Conservation (phyloP, 1,140 invertebrate genomes). For the Orussus abietinus region DNA sequence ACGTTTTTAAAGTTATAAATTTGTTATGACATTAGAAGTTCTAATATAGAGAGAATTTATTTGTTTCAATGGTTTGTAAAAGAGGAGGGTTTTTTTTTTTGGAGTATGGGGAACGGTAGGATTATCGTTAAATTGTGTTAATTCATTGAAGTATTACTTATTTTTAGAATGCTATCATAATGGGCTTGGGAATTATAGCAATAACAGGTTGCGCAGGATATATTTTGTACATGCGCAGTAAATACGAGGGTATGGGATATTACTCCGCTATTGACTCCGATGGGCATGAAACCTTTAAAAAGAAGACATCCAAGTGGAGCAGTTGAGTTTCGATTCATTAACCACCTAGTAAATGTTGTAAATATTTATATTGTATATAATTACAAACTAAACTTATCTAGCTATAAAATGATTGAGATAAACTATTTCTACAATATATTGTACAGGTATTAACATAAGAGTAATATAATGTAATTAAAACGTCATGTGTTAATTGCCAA, state of each 20-base stretch:
- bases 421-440: not conserved
- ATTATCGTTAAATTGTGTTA: no score
- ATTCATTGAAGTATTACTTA: no score
- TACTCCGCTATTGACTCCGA: conserved; percentile 72
- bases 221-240: conserved; percentile 73
- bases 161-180: conserved; percentile 76
- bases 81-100: no score
- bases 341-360: conserved; percentile 8
- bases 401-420: not conserved
- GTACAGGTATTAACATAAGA: no score
- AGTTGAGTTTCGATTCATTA: conserved; percentile 19
- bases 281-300: conserved; percentile 68
- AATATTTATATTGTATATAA: no score
- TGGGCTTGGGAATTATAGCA: conserved; percentile 68
- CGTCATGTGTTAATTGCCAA: no score
- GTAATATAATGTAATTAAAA: no score
- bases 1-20: conserved; percentile 6
- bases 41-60: not conserved
- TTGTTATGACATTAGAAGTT: conserved; percentile 1
- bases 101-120: no score
- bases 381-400: no score
- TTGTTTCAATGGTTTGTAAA: no score
- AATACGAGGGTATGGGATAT: conserved; percentile 72
- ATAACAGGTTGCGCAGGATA: conserved; percentile 64
- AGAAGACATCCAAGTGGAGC: conserved; percentile 77